Percentiles rank a stretch among this genome's conserved stretches.
Evolutionary conservation across 1,140 invertebrate species (phyloP).

Genomic region (Drosophila yakuba): DNA sequence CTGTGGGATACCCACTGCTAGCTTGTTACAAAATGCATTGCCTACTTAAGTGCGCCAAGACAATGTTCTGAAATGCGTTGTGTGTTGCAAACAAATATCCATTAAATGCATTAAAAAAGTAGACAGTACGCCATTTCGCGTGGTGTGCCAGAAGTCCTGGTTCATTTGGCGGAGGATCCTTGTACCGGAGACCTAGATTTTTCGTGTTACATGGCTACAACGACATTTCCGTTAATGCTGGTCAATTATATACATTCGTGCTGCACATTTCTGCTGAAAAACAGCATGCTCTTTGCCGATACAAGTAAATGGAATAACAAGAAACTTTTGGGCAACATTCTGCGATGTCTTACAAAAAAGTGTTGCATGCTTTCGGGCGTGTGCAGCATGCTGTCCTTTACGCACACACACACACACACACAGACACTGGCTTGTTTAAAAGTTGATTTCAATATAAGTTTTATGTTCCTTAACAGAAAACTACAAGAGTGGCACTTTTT

Average conservation of each 20-base stretch:
- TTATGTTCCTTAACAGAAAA: too few species aligned
- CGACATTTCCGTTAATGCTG: background rate
- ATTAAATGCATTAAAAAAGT: too few species aligned
- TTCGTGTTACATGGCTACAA: background rate
- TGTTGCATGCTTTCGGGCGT: conserved; percentile 4
- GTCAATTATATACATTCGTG: background rate
- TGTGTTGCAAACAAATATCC: too few species aligned
- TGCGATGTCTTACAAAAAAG: conserved; percentile 1
- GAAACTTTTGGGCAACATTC: conserved; percentile 9
- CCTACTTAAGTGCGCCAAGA: too few species aligned
- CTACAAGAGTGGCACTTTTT: too few species aligned
- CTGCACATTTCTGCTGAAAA: background rate
- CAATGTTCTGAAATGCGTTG: too few species aligned
- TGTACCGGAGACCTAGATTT: background rate
- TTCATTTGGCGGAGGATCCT: background rate
- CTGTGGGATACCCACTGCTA: background rate
- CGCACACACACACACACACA: background rate
- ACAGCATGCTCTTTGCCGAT: background rate
- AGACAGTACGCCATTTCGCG: background rate
- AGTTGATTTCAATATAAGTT: conserved; percentile 11
- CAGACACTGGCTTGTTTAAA: conserved; percentile 1
- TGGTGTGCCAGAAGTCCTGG: background rate
- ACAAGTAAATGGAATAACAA: background rate
- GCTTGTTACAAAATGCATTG: too few species aligned
- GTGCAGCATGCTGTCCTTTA: background rate